phyloP scores from a whole-genome alignment of 2,888 invertebrate genomes.

The Timema podura region DNA sequence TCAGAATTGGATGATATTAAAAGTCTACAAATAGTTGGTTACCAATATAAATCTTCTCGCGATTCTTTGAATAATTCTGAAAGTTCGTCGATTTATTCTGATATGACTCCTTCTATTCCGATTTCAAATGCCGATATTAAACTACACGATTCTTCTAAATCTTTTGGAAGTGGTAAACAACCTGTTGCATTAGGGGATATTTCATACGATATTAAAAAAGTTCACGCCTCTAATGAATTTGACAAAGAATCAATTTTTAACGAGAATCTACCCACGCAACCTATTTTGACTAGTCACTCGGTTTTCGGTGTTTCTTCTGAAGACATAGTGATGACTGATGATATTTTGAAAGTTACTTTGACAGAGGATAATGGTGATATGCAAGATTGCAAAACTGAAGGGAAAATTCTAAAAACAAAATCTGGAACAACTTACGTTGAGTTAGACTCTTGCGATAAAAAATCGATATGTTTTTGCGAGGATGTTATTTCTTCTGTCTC shows the following conservation, averaged over 20 bases:
- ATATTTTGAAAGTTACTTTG: constrained; percentile 46
- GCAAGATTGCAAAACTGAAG: constrained; percentile 7
- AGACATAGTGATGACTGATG: constrained; percentile 47
- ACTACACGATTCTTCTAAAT: too few species aligned
- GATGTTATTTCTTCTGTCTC: constrained; percentile 26
- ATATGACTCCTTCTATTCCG: too few species aligned
- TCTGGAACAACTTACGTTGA: constrained; percentile 30
- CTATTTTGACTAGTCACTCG: neutral
- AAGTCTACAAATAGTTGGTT: constrained; percentile 11
- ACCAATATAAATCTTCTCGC: neutral
- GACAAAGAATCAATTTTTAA: too few species aligned
- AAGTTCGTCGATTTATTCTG: neutral
- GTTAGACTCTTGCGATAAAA: constrained; percentile 22
- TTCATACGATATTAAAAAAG: too few species aligned
- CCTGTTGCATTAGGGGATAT: too few species aligned
- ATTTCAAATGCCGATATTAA: too few species aligned
- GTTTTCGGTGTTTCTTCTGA: constrained; percentile 36
- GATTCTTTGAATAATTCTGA: neutral
- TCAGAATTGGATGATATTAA: constrained; percentile 21
- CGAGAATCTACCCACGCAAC: too few species aligned
- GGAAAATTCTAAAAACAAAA: constrained; percentile 25
- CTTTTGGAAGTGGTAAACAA: too few species aligned
- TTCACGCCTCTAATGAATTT: too few species aligned
- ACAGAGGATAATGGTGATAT: constrained; percentile 31
- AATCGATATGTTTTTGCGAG: constrained; percentile 30